phyloP scores from a whole-genome alignment of 2,888 invertebrate genomes.

The Trissonchulus sp. region DNA sequence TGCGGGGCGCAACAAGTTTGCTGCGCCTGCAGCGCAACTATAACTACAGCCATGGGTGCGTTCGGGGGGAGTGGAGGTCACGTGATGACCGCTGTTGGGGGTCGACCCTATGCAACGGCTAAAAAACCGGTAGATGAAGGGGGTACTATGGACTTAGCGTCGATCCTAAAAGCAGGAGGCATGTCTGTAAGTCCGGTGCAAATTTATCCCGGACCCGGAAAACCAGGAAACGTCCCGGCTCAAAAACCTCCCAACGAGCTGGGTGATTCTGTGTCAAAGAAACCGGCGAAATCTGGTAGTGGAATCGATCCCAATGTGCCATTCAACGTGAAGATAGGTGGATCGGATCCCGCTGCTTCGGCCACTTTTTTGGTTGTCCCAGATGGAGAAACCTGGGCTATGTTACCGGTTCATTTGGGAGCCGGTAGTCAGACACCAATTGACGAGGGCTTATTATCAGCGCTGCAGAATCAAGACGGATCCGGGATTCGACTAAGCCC shows the following conservation, averaged over 20 bases:
- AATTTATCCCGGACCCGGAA: background rate
- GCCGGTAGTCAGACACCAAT: background rate
- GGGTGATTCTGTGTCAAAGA: background rate
- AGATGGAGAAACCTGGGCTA: background rate
- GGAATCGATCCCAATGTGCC: background rate
- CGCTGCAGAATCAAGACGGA: background rate
- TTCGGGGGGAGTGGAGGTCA: background rate
- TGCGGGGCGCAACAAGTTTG: background rate
- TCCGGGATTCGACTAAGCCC: background rate
- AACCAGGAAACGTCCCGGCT: background rate
- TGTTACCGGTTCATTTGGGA: background rate
- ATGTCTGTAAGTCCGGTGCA: background rate
- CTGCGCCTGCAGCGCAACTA: background rate
- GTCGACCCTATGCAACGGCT: background rate
- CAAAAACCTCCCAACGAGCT: background rate
- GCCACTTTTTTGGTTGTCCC: background rate
- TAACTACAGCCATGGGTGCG: background rate
- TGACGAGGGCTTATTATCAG: background rate
- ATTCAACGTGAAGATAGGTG: background rate
- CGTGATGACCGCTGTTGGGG: too few relatives aligned
- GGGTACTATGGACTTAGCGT: background rate
- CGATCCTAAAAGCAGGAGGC: background rate
- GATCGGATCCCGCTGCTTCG: background rate
- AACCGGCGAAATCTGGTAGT: background rate
- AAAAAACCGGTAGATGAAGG: background rate